Evolutionary conservation across 2,888 invertebrate species (phyloP), one percentile per base, ranked within the genome.

Genomic region (Lumbricus terrestris): DNA sequence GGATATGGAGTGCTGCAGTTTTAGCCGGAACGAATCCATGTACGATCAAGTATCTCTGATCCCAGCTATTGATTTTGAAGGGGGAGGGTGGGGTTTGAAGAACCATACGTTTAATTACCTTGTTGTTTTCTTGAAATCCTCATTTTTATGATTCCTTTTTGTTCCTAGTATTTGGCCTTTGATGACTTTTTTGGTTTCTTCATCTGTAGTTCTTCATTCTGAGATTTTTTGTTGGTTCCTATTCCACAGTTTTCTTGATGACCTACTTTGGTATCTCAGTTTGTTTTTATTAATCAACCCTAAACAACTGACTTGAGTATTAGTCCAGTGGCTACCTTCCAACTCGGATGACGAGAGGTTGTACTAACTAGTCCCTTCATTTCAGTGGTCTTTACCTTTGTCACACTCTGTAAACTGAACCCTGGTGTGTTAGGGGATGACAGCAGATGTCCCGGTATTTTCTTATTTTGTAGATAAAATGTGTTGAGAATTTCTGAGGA

Each of bases 11-110:
- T 29, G n/a, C 20, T 18, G 47, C 89, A n/a, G n/a, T 89, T 33
- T 34, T n/a, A 35, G 42, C 47, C 34, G 89, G 69, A 89, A 69
- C 33, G 0, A 89, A 89, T 69, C 69, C 69, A 69, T 89, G 89
- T 37, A 85, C 37, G 13, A 69, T 69, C 69, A 29, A 69, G 29
- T 69, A 69, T 69, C n/a, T 69, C 0, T 69, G 29, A 69, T n/a
- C 69, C 69, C 1, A 8, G 13, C 69, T n/a, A 11, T n/a, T n/a
- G 69, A 69, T 69, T n/a, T n/a, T n/a, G 13, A n/a, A n/a, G 69
- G 5, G n/a, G 8, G 11, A n/a, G n/a, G n/a, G 69, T 29, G 69
- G n/a, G 8, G n/a, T 29, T 69, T 29, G 47, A 47, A 6, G 20
- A 11, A n/a, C 69, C n/a, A 69, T n/a, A n/a, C n/a, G 29, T 69